Percentiles rank a stretch among this genome's conserved stretches.
phyloP scores from a whole-genome alignment of 2,113 vertebrate genomes.

The Dicrurus megarhynchus region DNA sequence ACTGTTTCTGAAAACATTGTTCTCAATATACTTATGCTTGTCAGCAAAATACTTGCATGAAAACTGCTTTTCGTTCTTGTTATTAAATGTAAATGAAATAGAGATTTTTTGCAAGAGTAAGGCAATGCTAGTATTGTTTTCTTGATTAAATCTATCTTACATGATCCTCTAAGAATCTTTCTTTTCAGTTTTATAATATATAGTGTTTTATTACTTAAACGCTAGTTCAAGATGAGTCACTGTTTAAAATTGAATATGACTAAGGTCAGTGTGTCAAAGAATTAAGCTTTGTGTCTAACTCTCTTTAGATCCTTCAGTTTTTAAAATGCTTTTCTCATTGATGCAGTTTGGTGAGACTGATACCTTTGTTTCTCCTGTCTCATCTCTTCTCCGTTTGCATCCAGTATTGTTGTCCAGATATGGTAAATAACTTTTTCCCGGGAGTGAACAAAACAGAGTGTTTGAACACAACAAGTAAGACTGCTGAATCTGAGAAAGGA shows the following conservation, averaged over 20 bases:
- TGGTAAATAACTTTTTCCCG: constrained; percentile 70
- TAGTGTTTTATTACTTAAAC: not conserved
- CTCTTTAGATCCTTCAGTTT: not conserved
- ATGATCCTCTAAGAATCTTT: not conserved
- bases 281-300: not conserved
- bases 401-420: constrained; percentile 83
- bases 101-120: not conserved
- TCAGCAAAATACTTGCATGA: not conserved
- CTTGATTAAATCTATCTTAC: not conserved
- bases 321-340: not conserved
- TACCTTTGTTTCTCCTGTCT: not conserved
- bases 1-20: not conserved
- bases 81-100: not conserved
- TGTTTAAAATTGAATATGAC: not conserved
- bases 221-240: not conserved
- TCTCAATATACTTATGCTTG: not conserved
- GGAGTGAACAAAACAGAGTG: constrained; percentile 56
- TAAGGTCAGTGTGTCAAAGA: not conserved
- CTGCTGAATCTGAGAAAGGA: constrained; percentile 79
- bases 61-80: not conserved
- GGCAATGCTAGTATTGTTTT: not conserved
- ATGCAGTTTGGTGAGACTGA: not conserved
- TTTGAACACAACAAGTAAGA: constrained; percentile 42
- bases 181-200: not conserved
- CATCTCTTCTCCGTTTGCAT: not conserved